Base-by-base conservation (phyloP, 2,113 vertebrate genomes). In the Bagarius yarrelli region DNA sequence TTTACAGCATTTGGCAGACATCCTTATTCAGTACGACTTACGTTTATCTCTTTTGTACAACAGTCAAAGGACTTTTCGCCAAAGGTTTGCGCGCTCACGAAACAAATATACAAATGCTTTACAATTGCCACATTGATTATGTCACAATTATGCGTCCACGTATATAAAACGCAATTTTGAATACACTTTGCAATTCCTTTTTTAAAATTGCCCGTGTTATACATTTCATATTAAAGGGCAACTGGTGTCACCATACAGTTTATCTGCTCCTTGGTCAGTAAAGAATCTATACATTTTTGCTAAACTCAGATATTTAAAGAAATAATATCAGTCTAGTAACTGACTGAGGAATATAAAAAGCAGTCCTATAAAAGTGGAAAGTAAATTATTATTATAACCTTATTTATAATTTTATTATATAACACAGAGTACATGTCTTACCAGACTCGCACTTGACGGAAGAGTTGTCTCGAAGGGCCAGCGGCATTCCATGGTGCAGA, bases 401-500 rank as follows among this genome's bases (percentile, higher is more conserved):
- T 21, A 15, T 66, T 72, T 53, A 53, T 32, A 32, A 70, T 53
- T 53, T 73, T 55, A 55, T 73, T 55, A 27, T 23, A 61, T 77
- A 40, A 56, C 25, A 52, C 13, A 60, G 36, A 4, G 19, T 36
- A 40, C 25, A 27, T 36, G 4, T 74, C 82, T n/a, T 91, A 98
- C 97, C 97, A 80, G 95, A 97, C 90, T 96, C 93, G 8, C 97
- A 98, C 80, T 92, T 97, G 86, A 95, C 83, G 0, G 95, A 94
- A 0, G 94, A 71, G 55, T 96, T 95, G 87, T 96, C 95, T 30
- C 88, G 73, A 0, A 95, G 91, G 0, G 93, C 95, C 87, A 99
- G 89, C 0, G 97, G 98, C 89, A 96, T 96, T 87, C 97, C 96
- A 0, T 98, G 96, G 88, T 95, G 98, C 87, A 99, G 90, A 88